phyloP scores from a whole-genome alignment of 2,113 vertebrate genomes.

The Tychaedon coryphoeus region DNA sequence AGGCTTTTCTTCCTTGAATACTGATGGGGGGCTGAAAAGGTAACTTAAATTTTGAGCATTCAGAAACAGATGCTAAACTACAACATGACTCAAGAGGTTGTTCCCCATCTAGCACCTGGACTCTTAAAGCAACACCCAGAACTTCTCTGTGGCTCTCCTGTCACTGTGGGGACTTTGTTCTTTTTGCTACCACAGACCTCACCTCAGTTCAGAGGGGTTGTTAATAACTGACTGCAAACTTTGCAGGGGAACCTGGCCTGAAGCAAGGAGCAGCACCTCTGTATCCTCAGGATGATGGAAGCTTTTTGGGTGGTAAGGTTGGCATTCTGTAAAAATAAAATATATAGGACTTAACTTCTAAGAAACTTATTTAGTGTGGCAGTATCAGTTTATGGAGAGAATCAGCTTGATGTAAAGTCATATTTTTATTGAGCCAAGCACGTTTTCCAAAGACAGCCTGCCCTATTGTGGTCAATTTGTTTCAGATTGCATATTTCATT shows the following conservation, averaged over 20 bases:
- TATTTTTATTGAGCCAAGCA: conserved; percentile 11
- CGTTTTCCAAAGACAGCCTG: neutral
- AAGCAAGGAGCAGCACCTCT: neutral
- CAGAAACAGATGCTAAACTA: neutral
- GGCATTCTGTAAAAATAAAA: neutral
- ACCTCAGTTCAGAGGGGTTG: neutral
- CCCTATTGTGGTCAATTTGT: neutral
- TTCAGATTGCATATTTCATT: neutral
- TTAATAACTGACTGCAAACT: neutral
- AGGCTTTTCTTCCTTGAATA: neutral
- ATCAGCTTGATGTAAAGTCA: neutral
- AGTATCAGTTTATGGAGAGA: neutral
- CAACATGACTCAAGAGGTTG: fast-evolving
- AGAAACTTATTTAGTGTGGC: neutral
- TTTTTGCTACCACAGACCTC: neutral
- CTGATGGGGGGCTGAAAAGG: fast-evolving
- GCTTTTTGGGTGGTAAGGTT: neutral
- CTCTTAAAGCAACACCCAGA: neutral
- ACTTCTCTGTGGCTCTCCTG: no score
- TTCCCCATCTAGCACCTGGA: neutral
- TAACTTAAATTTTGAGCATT: neutral
- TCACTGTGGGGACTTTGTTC: neutral
- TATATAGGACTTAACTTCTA: neutral
- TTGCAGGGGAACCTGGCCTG: neutral
- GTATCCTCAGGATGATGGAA: neutral